Percentiles rank a stretch among this genome's conserved stretches.
These are phyloP conservation scores for Istiophorus platypterus DNA, from an alignment of 2,113 vertebrate species.

Conservation along the genomic window DNA sequence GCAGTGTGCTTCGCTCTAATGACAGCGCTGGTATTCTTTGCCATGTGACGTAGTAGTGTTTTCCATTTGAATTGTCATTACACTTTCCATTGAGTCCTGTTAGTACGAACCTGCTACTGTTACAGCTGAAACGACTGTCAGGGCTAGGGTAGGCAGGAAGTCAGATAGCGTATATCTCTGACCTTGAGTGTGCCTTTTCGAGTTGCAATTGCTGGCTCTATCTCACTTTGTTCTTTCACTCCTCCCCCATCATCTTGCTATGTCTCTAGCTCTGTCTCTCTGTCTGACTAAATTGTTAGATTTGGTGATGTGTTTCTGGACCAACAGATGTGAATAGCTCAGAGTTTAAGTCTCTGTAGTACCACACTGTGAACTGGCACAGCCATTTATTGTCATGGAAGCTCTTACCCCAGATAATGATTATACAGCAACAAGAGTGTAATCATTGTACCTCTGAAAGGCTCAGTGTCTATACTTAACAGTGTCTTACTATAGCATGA, in stretches of 20 bases:
- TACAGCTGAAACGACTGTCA: constrained; percentile 53
- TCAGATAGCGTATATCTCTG: constrained; percentile 52
- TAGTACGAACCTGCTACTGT: constrained; percentile 45
- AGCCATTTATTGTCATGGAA: constrained; percentile 5
- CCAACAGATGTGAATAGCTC: not conserved
- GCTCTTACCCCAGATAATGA: constrained; percentile 1
- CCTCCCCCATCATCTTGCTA: not conserved
- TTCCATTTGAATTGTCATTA: constrained; percentile 61
- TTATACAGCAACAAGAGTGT: constrained; percentile 24
- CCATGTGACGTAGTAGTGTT: constrained; percentile 51
- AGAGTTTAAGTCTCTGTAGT: constrained; percentile 12
- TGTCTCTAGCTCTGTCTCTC: not conserved
- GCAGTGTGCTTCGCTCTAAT: constrained; percentile 27
- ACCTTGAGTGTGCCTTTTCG: constrained; percentile 48
- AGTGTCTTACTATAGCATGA: not conserved
- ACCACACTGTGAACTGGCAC: constrained; percentile 9
- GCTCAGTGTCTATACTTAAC: constrained; percentile 1
- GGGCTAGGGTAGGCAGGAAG: constrained; percentile 30
- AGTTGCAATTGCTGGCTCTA: constrained; percentile 18
- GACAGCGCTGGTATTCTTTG: constrained; percentile 37
- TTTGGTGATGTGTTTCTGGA: not conserved
- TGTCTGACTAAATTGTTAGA: not conserved
- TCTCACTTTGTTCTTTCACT: constrained; percentile 26
- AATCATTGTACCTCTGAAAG: constrained; percentile 27
- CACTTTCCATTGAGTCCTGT: constrained; percentile 63